phyloP scores from a whole-genome alignment of 2,797 vertebrate species.

The Spinus pinus region DNA sequence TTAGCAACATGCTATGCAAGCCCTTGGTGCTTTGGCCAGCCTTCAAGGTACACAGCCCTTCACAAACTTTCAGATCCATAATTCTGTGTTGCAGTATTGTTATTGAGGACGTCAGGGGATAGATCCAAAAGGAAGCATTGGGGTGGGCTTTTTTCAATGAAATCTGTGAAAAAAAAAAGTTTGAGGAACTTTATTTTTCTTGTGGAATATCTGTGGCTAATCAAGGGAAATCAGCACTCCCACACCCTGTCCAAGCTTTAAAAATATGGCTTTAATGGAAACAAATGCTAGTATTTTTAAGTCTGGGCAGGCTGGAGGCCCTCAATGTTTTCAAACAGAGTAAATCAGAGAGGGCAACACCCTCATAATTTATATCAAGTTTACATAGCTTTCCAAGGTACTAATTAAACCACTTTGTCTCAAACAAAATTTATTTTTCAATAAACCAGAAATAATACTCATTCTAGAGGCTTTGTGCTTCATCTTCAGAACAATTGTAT shows the following conservation, averaged over 20 bases:
- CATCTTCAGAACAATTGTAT: background rate
- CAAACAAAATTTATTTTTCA: background rate
- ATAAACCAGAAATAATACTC: background rate
- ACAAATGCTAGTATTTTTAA: slow-evolving; percentile 35
- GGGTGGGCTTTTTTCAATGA: background rate
- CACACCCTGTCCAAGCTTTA: slow-evolving; percentile 31
- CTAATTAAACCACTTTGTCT: slow-evolving; percentile 4
- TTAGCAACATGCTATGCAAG: background rate
- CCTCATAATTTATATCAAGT: slow-evolving; percentile 23
- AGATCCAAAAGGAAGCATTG: background rate
- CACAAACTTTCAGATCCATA: background rate
- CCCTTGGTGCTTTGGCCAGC: background rate
- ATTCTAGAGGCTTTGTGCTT: background rate
- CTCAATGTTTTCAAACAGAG: slow-evolving; percentile 50
- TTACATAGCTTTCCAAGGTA: slow-evolving; percentile 17
- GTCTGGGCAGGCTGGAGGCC: background rate
- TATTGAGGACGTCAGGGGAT: background rate
- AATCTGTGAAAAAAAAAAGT: background rate
- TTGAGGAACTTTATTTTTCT: slow-evolving; percentile 36
- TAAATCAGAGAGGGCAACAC: slow-evolving; percentile 43
- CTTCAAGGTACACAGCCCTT: background rate
- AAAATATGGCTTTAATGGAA: slow-evolving; percentile 53
- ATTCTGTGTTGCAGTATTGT: background rate
- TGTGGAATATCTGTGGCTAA: slow-evolving; percentile 35
- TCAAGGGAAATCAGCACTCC: slow-evolving; percentile 51